Evolutionary conservation across 2,113 vertebrate genomes (phyloP), one percentile per base, ranked within the genome.

Genomic region (Atherinomorus stipes): DNA sequence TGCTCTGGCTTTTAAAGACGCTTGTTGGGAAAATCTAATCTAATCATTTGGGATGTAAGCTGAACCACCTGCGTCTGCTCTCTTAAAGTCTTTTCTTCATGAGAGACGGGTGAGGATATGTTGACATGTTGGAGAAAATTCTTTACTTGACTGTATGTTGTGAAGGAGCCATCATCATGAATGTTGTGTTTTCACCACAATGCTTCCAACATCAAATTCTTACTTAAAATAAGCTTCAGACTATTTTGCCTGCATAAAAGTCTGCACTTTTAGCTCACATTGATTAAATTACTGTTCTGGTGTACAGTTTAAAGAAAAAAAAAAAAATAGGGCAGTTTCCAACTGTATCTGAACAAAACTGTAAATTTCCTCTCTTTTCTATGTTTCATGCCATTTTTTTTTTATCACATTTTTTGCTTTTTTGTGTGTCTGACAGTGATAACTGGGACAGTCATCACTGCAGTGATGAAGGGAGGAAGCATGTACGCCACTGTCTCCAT

Each of bases 401-500:
- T 50, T 1, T 11, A 18, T 34, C 31, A 5, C 13, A 1, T 57
- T 54, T 11, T n/a, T n/a, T n/a, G n/a, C n/a, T n/a, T n/a, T 85
- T 63, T 11, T 85, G 71, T 81, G 82, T 66, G 44, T 83, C 2
- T 60, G 42, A 50, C 87, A 99, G 98, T 96, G 18, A 93, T 99
- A 84, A 96, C 95, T 1, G 97, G 97, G 50, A 97, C 96, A 0
- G 93, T 98, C 34, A 97, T 99, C 79, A 95, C 96, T 3, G 90
- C 96, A 0, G 68, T 90, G 74, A 84, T 90, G 0, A 93, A 91
- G 54, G 95, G 94, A 64, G 95, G 96, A 73, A 99, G 96, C 44
- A 88, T 97, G 84, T 95, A 96, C 1, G 95, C 95, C 81, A 99
- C 97, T 0, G 47, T 99, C 86, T 96, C 97, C 0, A 96, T 99